Conservation (phyloP, 2,113 vertebrate genomes). For the Gavialis gangeticus region DNA sequence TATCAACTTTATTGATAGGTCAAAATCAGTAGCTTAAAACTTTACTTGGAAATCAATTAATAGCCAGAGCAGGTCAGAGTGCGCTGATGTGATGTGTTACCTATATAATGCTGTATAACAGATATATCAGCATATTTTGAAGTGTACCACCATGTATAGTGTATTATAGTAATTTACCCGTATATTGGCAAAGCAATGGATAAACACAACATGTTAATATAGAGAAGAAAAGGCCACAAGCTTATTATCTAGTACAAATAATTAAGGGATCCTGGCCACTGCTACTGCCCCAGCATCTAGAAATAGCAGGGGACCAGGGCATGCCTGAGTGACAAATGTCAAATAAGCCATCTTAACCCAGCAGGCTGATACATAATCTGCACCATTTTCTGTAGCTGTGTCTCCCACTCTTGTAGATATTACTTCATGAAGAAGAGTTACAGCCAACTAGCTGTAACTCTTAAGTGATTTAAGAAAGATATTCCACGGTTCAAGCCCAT, state of each 20-base stretch:
- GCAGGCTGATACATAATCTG: background rate
- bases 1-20: background rate
- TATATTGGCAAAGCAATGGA: background rate
- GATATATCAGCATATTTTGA: background rate
- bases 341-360: background rate
- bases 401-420: background rate
- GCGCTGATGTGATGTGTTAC: background rate
- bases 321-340: background rate
- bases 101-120: background rate
- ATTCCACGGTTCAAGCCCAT: background rate
- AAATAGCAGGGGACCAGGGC: background rate
- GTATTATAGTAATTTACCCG: background rate
- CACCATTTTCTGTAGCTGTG: slow-evolving; percentile 3
- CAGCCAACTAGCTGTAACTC: background rate
- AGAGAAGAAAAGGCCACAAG: background rate
- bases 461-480: too few relatives aligned
- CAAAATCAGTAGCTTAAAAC: background rate
- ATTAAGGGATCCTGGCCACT: background rate
- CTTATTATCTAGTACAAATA: background rate
- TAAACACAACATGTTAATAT: background rate
- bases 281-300: background rate
- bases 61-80: background rate
- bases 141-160: background rate
- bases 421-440: background rate
- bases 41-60: rapidly evolving